Base-by-base conservation (phyloP, 2,797 vertebrate species). In the Tapirus indicus region DNA sequence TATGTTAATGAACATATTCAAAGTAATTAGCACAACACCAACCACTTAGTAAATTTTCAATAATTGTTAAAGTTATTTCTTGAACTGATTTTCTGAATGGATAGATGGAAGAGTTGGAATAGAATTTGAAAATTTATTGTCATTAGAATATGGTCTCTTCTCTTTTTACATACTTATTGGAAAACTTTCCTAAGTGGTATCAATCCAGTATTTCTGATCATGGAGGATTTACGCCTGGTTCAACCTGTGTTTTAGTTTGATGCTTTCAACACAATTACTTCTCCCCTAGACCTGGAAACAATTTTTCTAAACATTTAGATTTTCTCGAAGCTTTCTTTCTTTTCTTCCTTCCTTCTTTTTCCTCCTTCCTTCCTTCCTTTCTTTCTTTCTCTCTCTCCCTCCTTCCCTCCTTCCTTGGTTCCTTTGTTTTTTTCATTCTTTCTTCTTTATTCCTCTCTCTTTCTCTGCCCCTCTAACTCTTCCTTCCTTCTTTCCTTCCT, bases 341-440 rank as follows among this genome's bases (percentile, higher is more conserved):
- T 14, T 14, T 23, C 13, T 23, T n/a, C 8, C 29, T n/a, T n/a
- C 29, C 47, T 12, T 20, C 44, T 9, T 11, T 54, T 25, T 27
- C 7, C 11, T 12, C 29, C 25, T 9, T 41, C 35, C 9, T 21
- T 16, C 3, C 16, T 7, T n/a, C 16, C 11, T 29, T 4, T 2
- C 17, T 23, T 16, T 13, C 0, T 47, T 12, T 38, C 11, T 3
- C 1, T 2, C 1, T 7, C 2, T 7, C 6, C 5, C 18, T 0
- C 5, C 0, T 8, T 18, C 1, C 18, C 7, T 12, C 2, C 8
- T 5, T 2, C 2, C 0, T 8, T 21, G 11, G 3, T 11, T 62
- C 10, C 11, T 49, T 11, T 38, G 38, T 38, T 49, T 49, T 13
- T 13, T 52, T 5, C 7, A 0, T 16, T 20, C 6, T 2, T 23